Percentiles rank a stretch among this genome's conserved stretches.
phyloP scores from a whole-genome alignment of 2,888 invertebrate genomes.

The Adineta ricciae region DNA sequence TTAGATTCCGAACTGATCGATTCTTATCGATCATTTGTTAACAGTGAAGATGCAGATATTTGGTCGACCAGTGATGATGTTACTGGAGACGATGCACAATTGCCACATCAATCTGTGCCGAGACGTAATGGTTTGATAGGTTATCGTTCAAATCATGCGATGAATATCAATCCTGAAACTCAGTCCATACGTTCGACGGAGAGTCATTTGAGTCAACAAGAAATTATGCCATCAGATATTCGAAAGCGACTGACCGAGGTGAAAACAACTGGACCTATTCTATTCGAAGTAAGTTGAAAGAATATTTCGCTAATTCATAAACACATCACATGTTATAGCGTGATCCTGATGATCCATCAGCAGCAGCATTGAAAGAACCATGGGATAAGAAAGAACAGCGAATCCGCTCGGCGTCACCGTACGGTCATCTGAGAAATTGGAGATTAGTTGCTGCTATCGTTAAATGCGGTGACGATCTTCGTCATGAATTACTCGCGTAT shows the following conservation, averaged over 20 bases:
- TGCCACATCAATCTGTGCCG: neutral
- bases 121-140: neutral
- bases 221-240: conserved; percentile 20
- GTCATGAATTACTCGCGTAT: conserved; percentile 91
- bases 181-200: conserved; percentile 32
- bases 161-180: neutral
- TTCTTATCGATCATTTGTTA: conserved; percentile 6
- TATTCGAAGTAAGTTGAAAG: conserved; percentile 49
- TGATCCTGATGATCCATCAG: conserved; percentile 94
- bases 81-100: neutral
- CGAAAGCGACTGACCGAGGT: conserved; percentile 10
- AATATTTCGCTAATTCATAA: neutral
- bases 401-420: conserved; percentile 74
- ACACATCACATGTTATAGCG: neutral
- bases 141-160: neutral
- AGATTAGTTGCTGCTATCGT: conserved; percentile 85
- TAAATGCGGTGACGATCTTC: conserved; percentile 86
- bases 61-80: conserved; percentile 16
- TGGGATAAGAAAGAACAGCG: conserved; percentile 38
- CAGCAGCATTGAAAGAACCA: conserved; percentile 66
- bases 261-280: neutral
- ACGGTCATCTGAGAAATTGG: conserved; percentile 84
- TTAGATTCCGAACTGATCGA: conserved; percentile 14
- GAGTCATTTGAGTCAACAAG: conserved; percentile 25
- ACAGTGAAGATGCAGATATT: conserved; percentile 19